These are phyloP conservation scores for Pogonomyrmex barbatus DNA, from an alignment of 1,140 invertebrate species.

Conservation along the genomic window DNA sequence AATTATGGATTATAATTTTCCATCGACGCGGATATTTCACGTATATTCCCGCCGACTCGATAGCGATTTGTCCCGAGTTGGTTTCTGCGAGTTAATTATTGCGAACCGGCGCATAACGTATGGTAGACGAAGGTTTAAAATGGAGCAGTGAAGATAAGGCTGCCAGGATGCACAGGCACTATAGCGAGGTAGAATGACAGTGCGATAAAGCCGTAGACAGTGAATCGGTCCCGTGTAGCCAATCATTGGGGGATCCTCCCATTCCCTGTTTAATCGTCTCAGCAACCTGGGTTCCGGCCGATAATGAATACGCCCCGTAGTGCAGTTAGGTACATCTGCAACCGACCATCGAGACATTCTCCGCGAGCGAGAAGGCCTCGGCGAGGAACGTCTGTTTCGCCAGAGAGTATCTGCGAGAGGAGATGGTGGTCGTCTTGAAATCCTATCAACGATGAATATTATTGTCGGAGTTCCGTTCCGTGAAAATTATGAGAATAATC, in stretches of 20 bases:
- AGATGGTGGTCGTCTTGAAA: not conserved
- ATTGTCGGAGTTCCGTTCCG: conserved; percentile 5
- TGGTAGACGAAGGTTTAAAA: conserved; percentile 57
- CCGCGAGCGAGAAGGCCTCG: conserved; percentile 59
- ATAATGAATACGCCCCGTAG: conserved; percentile 80
- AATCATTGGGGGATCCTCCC: conserved; percentile 83
- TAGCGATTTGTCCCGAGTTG: not conserved
- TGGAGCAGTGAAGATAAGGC: conserved; percentile 62
- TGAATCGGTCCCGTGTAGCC: conserved; percentile 81
- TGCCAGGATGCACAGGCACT: conserved; percentile 19
- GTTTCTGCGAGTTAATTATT: not conserved
- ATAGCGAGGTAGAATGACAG: conserved; percentile 68
- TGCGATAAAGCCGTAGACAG: conserved; percentile 74
- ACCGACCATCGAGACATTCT: conserved; percentile 68
- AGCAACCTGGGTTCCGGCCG: conserved; percentile 79
- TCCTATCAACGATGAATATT: conserved; percentile 48
- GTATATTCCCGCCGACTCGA: not conserved
- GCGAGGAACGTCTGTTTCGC: conserved; percentile 53
- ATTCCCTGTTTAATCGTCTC: conserved; percentile 84
- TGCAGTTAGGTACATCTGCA: conserved; percentile 75
- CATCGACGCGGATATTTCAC: not conserved
- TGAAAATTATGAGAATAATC: not conserved
- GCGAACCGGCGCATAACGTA: not conserved
- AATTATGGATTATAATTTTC: not conserved
- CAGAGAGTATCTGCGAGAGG: conserved; percentile 2